phyloP scores from a whole-genome alignment of 2,113 vertebrate genomes.

The Hyaena hyaena region DNA sequence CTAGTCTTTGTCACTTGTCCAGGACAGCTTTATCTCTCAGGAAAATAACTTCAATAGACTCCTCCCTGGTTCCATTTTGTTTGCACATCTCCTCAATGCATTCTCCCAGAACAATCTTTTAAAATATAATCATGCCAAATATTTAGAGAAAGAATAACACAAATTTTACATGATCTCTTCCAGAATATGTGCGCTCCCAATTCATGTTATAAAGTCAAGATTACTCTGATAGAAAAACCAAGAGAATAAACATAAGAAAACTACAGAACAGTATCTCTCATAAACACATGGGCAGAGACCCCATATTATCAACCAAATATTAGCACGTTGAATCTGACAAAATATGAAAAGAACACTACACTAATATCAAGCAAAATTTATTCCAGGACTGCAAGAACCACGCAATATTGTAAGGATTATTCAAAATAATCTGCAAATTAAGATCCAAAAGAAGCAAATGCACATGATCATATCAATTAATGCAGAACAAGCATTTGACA shows the following conservation, averaged over 20 bases:
- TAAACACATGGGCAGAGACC: background rate
- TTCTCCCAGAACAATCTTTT: background rate
- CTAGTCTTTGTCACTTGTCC: background rate
- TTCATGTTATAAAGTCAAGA: background rate
- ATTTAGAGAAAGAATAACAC: background rate
- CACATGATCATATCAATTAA: background rate
- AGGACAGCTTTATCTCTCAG: background rate
- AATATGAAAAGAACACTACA: background rate
- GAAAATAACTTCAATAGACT: background rate
- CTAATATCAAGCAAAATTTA: background rate
- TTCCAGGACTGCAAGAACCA: background rate
- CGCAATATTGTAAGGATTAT: background rate
- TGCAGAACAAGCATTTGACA: background rate
- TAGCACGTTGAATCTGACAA: background rate
- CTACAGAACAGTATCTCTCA: background rate
- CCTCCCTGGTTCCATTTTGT: background rate
- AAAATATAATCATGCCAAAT: background rate
- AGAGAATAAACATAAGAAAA: background rate
- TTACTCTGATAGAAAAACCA: background rate
- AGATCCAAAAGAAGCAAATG: slow-evolving; percentile 17
- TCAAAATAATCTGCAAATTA: background rate
- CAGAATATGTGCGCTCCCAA: background rate
- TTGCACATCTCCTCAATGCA: background rate
- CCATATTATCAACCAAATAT: background rate
- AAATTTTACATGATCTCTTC: background rate